Conservation (phyloP, 2,888 invertebrate species). For the Tenthredo livida region DNA sequence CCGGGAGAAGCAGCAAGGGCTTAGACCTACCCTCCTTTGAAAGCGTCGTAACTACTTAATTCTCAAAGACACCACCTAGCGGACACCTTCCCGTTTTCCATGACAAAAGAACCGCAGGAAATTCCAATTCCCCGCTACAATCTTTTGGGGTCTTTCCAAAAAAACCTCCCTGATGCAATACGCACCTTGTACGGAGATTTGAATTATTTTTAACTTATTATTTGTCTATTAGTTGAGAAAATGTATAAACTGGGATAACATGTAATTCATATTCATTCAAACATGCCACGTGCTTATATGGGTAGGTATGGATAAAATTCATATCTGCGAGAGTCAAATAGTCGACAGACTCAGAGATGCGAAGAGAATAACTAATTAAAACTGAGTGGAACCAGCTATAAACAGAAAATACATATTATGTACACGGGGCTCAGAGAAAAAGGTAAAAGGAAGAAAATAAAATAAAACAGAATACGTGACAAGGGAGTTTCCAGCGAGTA, state of each 20-base stretch:
- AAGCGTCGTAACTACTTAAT: constrained; percentile 73
- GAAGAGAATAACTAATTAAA: constrained; percentile 40
- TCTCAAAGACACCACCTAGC: constrained; percentile 68
- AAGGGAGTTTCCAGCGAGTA: constrained; percentile 48
- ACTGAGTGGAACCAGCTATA: constrained; percentile 42
- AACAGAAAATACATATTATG: constrained; percentile 15
- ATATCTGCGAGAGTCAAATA: background rate
- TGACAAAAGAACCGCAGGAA: constrained; percentile 73
- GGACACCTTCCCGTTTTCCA: constrained; percentile 68
- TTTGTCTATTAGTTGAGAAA: constrained; percentile 57
- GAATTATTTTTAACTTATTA: constrained; percentile 49
- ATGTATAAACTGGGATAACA: background rate
- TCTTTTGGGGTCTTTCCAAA: constrained; percentile 53
- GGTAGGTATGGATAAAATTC: background rate
- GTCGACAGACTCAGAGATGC: background rate
- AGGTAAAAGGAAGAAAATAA: background rate
- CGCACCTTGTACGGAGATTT: constrained; percentile 27
- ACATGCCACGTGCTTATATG: no score
- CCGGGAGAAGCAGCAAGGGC: background rate
- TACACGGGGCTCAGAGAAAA: background rate
- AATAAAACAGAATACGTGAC: constrained; percentile 7
- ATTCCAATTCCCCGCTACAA: constrained; percentile 68
- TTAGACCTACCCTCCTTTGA: constrained; percentile 61
- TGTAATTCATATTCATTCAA: background rate
- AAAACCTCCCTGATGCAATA: constrained; percentile 50